Base-by-base conservation (phyloP, 2,797 vertebrate genomes). In the Sebastes cheni region DNA sequence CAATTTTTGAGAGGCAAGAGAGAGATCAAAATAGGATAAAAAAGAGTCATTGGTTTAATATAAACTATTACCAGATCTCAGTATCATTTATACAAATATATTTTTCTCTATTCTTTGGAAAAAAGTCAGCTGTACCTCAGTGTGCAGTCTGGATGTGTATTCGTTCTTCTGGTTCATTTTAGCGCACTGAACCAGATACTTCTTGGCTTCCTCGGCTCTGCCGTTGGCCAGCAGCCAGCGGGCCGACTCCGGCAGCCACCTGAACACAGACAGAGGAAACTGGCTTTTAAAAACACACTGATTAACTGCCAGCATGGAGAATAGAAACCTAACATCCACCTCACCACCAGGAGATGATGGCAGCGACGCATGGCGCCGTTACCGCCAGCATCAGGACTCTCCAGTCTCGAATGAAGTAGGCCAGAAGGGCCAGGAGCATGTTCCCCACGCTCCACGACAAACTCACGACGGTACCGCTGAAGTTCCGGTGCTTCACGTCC, bases 171-270 rank as follows among this genome's bases (percentile, higher is more conserved):
- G 79, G 1, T 97, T 98, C 75, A 96, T 92, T 52, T 83, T 91
- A 23, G 97, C 96, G 77, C 97, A 98, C 46, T 69, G 90, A 7
- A 93, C 71, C 88, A 98, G 92, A 75, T 96, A 92, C 64, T 58
- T 92, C 54, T 90, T 94, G 46, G 97, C 97, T 67, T 95, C 92
- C 16, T 95, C 89, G 13, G 92, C 88, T 34, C 87, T 94, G 42
- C 97, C 96, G 4, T 95, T 97, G 56, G 93, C 95, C 84, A 97
- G 91, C 87, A 98, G 93, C 97, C 97, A 97, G 34, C 96, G 94
- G 5, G 97, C 96, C 25, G 97, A 98, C 90, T 97, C 97, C 1
- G 97, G 96, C 68, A 97, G 92, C 97, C 97, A 98, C 96, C 97
- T 98, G 82, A 60, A 10, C 39, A 54, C 3, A 54, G 32, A 65